Evolutionary conservation across 2,888 invertebrate species (phyloP).

Genomic region (Pseudanteris insignis): DNA sequence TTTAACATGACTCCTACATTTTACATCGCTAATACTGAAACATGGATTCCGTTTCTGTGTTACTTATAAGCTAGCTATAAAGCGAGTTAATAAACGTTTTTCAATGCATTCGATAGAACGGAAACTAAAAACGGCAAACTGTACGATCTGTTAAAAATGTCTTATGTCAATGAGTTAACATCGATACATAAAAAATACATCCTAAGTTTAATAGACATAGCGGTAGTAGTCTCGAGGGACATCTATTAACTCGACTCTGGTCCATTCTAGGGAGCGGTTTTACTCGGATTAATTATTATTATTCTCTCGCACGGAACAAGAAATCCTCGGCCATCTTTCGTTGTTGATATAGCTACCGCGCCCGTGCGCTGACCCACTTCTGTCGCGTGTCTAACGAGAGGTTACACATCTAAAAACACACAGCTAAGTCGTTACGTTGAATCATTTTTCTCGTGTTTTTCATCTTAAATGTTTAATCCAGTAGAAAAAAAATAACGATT

Average conservation of each 20-base stretch:
- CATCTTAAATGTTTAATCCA: too few species aligned
- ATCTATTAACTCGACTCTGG: conserved; percentile 45
- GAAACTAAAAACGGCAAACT: too few species aligned
- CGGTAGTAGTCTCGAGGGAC: conserved; percentile 43
- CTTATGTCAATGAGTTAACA: too few species aligned
- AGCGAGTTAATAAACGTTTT: too few species aligned
- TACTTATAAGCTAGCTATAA: too few species aligned
- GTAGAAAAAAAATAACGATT: too few species aligned
- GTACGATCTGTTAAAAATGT: too few species aligned
- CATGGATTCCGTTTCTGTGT: not conserved
- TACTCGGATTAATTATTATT: conserved; percentile 62
- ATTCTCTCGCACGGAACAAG: conserved; percentile 52
- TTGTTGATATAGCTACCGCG: conserved; percentile 54
- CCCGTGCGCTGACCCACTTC: conserved; percentile 62
- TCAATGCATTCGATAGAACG: too few species aligned
- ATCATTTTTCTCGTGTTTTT: conserved; percentile 7
- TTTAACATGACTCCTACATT: not conserved
- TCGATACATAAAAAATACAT: too few species aligned
- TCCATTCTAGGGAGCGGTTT: conserved; percentile 44
- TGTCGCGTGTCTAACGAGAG: conserved; percentile 50
- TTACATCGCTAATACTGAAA: not conserved
- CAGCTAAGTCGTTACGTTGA: conserved; percentile 5
- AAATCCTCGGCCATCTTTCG: conserved; percentile 46
- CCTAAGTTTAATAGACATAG: conserved; percentile 40
- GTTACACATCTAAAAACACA: conserved; percentile 39